Evolutionary conservation across 2,113 vertebrate genomes (phyloP).

Genomic region (Malurus melanocephalus): DNA sequence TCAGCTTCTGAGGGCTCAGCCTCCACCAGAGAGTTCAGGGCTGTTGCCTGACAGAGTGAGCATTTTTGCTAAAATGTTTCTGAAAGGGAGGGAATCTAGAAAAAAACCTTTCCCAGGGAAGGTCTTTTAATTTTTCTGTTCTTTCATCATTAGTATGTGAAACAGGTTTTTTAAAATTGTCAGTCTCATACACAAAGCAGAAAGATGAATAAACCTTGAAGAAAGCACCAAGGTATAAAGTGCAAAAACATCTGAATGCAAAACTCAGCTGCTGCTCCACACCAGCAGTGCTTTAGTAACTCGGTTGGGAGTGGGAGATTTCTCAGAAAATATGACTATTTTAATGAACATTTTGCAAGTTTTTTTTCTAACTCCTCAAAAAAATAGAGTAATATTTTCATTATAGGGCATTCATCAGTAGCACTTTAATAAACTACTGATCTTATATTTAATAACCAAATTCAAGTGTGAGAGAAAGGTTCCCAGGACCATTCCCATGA

Average conservation of each 20-base stretch:
- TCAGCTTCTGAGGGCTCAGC: background rate
- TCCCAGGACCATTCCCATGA: background rate
- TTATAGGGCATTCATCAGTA: background rate
- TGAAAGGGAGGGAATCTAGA: background rate
- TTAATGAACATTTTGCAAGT: background rate
- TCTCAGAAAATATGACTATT: background rate
- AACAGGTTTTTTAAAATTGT: background rate
- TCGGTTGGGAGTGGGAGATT: background rate
- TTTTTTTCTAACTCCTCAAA: background rate
- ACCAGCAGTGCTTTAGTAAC: background rate
- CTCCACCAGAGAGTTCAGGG: background rate
- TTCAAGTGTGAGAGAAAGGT: background rate
- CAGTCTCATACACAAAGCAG: background rate
- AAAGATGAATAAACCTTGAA: background rate
- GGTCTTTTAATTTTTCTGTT: background rate
- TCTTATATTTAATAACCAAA: conserved; percentile 8
- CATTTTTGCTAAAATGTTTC: background rate
- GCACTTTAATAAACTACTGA: background rate
- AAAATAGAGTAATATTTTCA: background rate
- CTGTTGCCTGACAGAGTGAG: background rate
- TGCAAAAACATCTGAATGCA: background rate
- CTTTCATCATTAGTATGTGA: background rate
- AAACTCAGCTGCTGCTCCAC: background rate
- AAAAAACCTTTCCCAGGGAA: background rate
- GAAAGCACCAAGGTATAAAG: background rate